Conservation (phyloP, 2,888 invertebrate genomes). For the Boloria euphrosyne region DNA sequence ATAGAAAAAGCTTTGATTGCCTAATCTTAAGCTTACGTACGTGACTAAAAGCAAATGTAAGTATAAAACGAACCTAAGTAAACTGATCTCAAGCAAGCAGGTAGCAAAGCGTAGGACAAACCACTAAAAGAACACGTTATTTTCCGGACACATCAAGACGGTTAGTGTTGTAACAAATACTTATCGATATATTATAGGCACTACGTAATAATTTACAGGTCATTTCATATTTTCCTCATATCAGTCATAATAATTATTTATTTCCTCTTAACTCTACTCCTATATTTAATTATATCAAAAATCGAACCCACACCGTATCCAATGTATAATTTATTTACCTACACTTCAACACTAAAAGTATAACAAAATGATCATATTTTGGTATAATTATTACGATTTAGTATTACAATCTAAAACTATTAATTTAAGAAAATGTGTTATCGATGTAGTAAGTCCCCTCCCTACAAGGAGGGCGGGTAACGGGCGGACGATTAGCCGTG, state of each 20-base stretch:
- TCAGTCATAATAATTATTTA: too few relatives aligned
- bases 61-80: constrained; percentile 47
- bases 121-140: constrained; percentile 77
- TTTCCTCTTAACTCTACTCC: too few relatives aligned
- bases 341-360: neutral
- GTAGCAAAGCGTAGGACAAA: constrained; percentile 68
- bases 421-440: constrained; percentile 8
- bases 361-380: neutral
- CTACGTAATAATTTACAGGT: neutral
- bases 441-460: constrained; percentile 47
- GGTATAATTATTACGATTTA: neutral
- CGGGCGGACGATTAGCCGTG: constrained; percentile 75
- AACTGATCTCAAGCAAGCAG: constrained; percentile 59
- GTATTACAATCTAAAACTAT: constrained; percentile 6
- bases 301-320: too few relatives aligned
- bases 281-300: too few relatives aligned
- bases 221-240: too few relatives aligned
- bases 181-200: constrained; percentile 43
- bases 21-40: constrained; percentile 24
- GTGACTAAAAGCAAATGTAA: constrained; percentile 33
- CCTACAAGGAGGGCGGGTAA: constrained; percentile 59
- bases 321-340: too few relatives aligned
- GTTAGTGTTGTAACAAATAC: constrained; percentile 49
- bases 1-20: constrained; percentile 9
- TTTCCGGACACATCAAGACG: constrained; percentile 65